Percentiles rank a stretch among this genome's conserved stretches.
Conservation (phyloP, 2,888 invertebrate genomes). For the Apamea monoglypha region DNA sequence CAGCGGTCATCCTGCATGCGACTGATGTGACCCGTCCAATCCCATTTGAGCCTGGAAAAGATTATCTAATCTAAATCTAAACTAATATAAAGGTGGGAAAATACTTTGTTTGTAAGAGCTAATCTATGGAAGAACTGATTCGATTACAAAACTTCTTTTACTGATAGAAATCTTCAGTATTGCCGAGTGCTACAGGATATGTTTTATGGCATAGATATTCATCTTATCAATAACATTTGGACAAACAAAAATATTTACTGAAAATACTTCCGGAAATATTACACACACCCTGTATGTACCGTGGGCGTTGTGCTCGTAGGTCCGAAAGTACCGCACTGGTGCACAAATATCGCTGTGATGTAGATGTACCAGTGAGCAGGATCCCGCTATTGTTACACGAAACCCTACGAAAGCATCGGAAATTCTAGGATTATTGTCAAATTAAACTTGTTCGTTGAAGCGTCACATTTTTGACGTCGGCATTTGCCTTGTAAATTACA, state of each 20-base stretch:
- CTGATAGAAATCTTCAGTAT: background rate
- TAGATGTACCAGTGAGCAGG: conserved; percentile 15
- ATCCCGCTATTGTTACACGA: conserved; percentile 4
- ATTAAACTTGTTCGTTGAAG: no score
- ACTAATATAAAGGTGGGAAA: background rate
- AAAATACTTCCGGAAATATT: background rate
- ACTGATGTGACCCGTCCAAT: background rate
- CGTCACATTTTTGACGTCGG: no score
- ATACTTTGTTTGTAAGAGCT: background rate
- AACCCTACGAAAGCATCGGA: no score
- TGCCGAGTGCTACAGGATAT: background rate
- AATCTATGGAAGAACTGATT: background rate
- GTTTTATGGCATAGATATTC: background rate
- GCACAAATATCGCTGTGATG: conserved; percentile 43
- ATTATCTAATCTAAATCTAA: background rate
- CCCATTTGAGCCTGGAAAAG: background rate
- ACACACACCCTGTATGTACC: conserved; percentile 43
- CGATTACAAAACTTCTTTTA: background rate
- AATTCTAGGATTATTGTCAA: no score
- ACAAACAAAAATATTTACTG: background rate
- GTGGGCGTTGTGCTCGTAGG: conserved; percentile 45
- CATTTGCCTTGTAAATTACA: no score
- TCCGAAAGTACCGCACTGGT: conserved; percentile 36
- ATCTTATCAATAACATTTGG: background rate
- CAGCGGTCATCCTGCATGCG: no score